Evolutionary conservation across 2,797 vertebrate species (phyloP).

Genomic region (Micropoecilia bifurca): DNA sequence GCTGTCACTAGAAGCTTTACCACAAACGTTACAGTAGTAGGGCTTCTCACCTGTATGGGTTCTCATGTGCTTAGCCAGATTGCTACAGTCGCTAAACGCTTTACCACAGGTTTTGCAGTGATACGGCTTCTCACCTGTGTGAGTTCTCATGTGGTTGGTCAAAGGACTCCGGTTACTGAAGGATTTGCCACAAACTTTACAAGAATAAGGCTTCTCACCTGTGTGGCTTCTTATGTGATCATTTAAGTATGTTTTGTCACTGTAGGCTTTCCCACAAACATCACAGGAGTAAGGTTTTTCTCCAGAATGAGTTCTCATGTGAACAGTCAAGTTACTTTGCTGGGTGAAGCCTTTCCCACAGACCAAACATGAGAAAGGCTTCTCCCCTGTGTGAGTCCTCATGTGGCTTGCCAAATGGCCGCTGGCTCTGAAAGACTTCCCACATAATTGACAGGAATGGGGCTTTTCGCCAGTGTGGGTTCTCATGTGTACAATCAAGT

Average conservation of each 20-base stretch:
- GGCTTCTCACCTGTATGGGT: not conserved
- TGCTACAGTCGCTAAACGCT: slow-evolving; percentile 3
- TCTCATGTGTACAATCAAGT: slow-evolving; percentile 9
- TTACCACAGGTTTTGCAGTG: slow-evolving; percentile 1
- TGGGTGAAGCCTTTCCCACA: slow-evolving; percentile 10
- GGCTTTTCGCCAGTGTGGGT: slow-evolving; percentile 5
- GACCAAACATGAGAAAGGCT: slow-evolving; percentile 3
- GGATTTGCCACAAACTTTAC: not conserved
- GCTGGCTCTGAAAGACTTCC: slow-evolving; percentile 6
- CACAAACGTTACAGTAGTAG: not conserved
- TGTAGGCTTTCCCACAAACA: slow-evolving; percentile 2
- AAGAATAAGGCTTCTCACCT: slow-evolving; percentile 1
- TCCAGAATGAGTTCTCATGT: slow-evolving; percentile 3
- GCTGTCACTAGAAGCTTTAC: slow-evolving; percentile 5
- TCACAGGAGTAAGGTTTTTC: slow-evolving; percentile 7
- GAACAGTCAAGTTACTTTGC: slow-evolving; percentile 7
- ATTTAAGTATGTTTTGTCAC: slow-evolving; percentile 7
- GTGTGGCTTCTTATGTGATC: slow-evolving; percentile 8
- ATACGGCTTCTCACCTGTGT: slow-evolving; percentile 4
- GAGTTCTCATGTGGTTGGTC: slow-evolving; percentile 7
- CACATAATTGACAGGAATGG: slow-evolving; percentile 7
- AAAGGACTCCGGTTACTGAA: slow-evolving; percentile 7
- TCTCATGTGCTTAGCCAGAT: slow-evolving; percentile 4
- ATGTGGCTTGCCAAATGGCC: slow-evolving; percentile 5
- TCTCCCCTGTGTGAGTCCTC: slow-evolving; percentile 3